phyloP scores from a whole-genome alignment of 2,888 invertebrate species.

The Melieria crassipennis region DNA sequence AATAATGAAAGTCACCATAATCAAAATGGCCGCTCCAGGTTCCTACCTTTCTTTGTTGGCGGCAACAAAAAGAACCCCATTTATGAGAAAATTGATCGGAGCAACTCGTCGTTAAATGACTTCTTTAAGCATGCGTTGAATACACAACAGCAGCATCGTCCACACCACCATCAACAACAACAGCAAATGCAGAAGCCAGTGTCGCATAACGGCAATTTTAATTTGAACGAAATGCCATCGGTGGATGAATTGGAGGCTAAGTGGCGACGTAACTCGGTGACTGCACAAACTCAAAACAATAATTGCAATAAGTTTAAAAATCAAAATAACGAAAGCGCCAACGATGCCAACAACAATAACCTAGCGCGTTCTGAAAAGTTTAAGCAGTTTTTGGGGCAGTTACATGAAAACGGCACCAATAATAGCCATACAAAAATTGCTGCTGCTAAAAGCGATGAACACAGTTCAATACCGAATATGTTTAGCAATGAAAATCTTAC shows the following conservation, averaged over 20 bases:
- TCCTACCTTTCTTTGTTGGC: constrained; percentile 45
- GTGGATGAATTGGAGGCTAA: constrained; percentile 62
- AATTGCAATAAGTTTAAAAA: constrained; percentile 24
- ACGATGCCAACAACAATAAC: constrained; percentile 42
- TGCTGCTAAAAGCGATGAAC: constrained; percentile 6
- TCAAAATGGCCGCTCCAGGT: constrained; percentile 41
- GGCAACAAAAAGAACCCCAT: constrained; percentile 34
- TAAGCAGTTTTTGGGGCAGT: constrained; percentile 57
- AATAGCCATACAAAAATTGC: constrained; percentile 33
- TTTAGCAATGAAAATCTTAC: constrained; percentile 56
- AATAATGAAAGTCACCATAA: constrained; percentile 21
- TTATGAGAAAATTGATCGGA: constrained; percentile 45
- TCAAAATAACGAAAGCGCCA: constrained; percentile 19
- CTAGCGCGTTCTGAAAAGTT: constrained; percentile 53
- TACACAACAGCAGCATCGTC: constrained; percentile 30
- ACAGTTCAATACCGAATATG: constrained; percentile 36
- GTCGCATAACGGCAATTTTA: constrained; percentile 30
- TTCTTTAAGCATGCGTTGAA: constrained; percentile 59
- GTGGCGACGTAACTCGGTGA: constrained; percentile 57
- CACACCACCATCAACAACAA: constrained; percentile 40
- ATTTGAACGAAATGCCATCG: constrained; percentile 54
- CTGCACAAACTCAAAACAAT: constrained; percentile 23
- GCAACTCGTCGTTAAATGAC: constrained; percentile 57
- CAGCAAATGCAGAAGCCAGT: constrained; percentile 21
- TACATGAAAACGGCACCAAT: constrained; percentile 39